Evolutionary conservation across 2,113 vertebrate species (phyloP).

Genomic region (Phrynocephalus versicolor): DNA sequence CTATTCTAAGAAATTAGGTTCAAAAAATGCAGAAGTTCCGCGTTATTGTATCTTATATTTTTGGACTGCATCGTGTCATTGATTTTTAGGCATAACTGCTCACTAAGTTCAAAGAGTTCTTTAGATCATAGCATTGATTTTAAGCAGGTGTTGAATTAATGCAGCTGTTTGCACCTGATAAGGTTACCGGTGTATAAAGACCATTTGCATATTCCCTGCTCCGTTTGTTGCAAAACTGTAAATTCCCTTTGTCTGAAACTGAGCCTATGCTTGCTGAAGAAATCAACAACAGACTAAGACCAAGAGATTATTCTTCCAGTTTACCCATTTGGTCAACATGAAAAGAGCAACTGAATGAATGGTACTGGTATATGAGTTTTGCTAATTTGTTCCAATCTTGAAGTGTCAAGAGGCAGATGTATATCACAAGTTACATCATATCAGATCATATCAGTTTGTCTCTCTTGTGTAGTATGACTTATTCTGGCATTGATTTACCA

Average conservation of each 20-base stretch:
- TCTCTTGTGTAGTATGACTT: neutral
- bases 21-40: constrained; percentile 17
- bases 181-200: neutral
- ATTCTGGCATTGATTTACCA: neutral
- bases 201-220: neutral
- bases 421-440: neutral
- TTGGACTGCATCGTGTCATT: constrained; percentile 31
- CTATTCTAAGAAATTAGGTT: constrained; percentile 9
- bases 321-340: neutral
- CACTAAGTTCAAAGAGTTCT: constrained; percentile 31
- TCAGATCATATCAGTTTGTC: neutral
- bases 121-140: constrained; percentile 30
- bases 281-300: neutral
- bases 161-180: neutral
- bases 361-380: neutral
- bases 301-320: neutral
- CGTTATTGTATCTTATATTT: constrained; percentile 40
- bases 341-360: neutral
- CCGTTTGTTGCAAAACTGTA: neutral
- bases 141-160: constrained; percentile 35
- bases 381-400: neutral
- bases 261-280: neutral
- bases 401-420: neutral
- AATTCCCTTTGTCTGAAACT: neutral
- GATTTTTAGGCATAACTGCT: constrained; percentile 44